Conservation (phyloP, 37 sponge, comb jelly and placozoan species). For the Agelas oroides region DNA sequence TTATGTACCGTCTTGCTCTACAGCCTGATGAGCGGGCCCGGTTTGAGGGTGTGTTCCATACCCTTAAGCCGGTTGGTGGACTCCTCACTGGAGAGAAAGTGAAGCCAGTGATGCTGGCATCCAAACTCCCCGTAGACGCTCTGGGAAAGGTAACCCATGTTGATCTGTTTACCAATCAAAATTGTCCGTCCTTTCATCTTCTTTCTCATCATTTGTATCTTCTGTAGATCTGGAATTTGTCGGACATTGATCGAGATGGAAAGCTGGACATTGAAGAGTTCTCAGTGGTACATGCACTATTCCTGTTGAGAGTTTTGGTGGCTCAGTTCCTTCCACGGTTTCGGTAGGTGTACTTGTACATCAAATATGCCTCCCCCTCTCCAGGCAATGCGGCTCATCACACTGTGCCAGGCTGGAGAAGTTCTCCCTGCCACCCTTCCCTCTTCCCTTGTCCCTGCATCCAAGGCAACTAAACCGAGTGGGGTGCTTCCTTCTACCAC, state of each 20-base stretch:
- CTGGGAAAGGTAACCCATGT: slow-evolving; percentile 89
- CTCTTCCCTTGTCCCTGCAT: slow-evolving; percentile 50
- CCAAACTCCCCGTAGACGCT: slow-evolving; percentile 64
- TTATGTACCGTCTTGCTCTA: too few species aligned
- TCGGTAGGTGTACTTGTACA: too few species aligned
- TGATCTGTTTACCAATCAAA: slow-evolving; percentile 8
- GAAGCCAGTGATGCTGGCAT: slow-evolving; percentile 60
- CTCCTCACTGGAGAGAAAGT: slow-evolving; percentile 76
- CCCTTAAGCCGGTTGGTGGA: slow-evolving; percentile 54
- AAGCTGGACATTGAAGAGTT: slow-evolving; percentile 75
- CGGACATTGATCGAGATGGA: slow-evolving; percentile 85
- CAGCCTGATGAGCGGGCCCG: not conserved
- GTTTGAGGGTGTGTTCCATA: slow-evolving; percentile 26
- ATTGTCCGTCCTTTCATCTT: not conserved
- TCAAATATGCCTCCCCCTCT: not conserved
- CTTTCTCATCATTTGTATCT: too few species aligned
- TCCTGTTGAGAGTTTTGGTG: too few species aligned
- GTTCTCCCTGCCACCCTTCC: slow-evolving; percentile 72
- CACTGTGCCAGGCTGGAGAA: slow-evolving; percentile 61
- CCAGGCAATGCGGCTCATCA: slow-evolving; percentile 78
- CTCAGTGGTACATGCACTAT: slow-evolving; percentile 73
- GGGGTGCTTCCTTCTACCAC: not conserved
- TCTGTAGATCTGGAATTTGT: slow-evolving; percentile 74
- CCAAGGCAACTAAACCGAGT: not conserved
- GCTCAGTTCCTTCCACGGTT: too few species aligned